These are phyloP conservation scores for Echinops telfairi DNA, from an alignment of 2,113 vertebrate genomes.

Conservation along the genomic window DNA sequence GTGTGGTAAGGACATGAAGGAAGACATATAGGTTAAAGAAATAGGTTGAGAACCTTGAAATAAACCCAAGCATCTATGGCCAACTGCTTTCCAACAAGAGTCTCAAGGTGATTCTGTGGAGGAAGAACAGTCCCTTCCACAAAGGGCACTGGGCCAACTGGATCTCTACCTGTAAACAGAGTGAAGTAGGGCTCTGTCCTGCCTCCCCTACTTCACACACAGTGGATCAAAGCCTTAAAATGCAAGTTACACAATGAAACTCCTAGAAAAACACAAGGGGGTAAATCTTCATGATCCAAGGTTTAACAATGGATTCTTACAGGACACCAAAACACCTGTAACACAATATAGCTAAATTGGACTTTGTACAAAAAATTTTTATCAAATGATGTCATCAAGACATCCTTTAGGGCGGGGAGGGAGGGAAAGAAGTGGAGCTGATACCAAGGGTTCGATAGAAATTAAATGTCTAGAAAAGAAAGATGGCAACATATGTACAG, in stretches of 20 bases:
- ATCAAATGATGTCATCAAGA: background rate
- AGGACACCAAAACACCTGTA: background rate
- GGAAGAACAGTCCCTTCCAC: background rate
- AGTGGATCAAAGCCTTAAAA: background rate
- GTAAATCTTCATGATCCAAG: background rate
- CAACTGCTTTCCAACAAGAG: background rate
- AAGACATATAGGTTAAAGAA: background rate
- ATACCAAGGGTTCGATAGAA: no score
- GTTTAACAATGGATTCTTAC: background rate
- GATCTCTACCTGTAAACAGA: background rate
- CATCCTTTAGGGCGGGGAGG: no score
- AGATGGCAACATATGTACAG: no score
- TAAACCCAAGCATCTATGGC: background rate
- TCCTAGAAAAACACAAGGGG: background rate
- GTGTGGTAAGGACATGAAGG: background rate
- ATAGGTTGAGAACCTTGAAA: background rate
- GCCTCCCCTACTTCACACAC: background rate
- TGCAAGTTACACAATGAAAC: background rate
- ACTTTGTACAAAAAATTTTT: background rate
- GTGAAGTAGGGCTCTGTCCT: background rate
- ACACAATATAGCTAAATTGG: background rate
- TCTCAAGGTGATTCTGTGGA: accelerated
- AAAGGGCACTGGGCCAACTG: background rate
- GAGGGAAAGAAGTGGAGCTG: no score
- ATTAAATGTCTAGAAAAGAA: no score